These are phyloP conservation scores for Cheilosia variabilis DNA, from an alignment of 2,888 invertebrate genomes.

Conservation along the genomic window DNA sequence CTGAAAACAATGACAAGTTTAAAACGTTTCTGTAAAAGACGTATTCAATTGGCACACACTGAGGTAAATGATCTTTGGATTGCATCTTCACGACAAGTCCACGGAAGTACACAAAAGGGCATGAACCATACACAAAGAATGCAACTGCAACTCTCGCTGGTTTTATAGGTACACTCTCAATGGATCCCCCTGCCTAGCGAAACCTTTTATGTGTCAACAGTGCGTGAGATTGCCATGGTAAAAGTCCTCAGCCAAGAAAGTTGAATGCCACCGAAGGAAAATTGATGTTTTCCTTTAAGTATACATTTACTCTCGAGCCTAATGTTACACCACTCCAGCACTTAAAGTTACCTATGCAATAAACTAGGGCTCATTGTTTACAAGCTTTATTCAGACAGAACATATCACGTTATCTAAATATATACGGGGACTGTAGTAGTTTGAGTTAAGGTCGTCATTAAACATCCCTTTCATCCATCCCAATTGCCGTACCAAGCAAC, in stretches of 20 bases:
- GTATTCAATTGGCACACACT: conserved; percentile 21
- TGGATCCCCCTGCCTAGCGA: conserved; percentile 1
- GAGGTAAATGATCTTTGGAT: conserved; percentile 64
- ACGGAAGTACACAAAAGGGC: conserved; percentile 58
- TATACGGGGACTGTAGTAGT: neutral
- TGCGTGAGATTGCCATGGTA: conserved; percentile 38
- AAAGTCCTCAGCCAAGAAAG: conserved; percentile 57
- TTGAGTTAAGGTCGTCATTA: conserved; percentile 56
- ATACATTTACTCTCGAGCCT: conserved; percentile 37
- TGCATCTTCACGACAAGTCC: conserved; percentile 38
- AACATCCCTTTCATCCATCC: conserved; percentile 37
- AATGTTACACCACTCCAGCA: conserved; percentile 14
- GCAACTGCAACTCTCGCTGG: conserved; percentile 6
- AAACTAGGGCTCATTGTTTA: conserved; percentile 45
- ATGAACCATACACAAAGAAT: conserved; percentile 29
- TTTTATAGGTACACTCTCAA: conserved; percentile 21
- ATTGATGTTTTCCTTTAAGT: conserved; percentile 60
- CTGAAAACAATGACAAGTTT: neutral
- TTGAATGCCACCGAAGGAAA: conserved; percentile 60
- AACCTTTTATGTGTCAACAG: conserved; percentile 64
- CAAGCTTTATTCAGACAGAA: conserved; percentile 32
- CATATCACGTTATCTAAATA: conserved; percentile 34
- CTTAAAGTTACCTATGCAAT: conserved; percentile 26
- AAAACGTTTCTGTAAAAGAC: neutral
- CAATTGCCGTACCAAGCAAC: conserved; percentile 28